Evolutionary conservation across 2,888 invertebrate genomes (phyloP), one percentile per base, ranked within the genome.

Genomic region (Macrophya alboannulata): DNA sequence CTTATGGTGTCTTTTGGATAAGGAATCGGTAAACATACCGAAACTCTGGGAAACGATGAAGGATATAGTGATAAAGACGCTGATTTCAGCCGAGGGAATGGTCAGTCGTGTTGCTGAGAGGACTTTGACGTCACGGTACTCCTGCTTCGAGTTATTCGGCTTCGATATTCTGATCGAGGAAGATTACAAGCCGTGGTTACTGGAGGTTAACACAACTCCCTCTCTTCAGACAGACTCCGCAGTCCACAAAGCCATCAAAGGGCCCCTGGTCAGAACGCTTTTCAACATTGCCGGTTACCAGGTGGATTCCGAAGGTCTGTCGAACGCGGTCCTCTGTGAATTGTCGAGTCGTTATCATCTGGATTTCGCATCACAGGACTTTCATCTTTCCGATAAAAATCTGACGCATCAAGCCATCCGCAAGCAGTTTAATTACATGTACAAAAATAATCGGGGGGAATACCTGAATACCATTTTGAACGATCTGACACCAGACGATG

Each of bases 91-190:
- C 0, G 97, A 98, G 92, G 95, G 96, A 40, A 95, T 96, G 85
- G 97, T 97, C 82, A 96, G 95, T 85, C 95, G 95, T 15, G 96
- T 95, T 84, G 95, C 95, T 17, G 94, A 97, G 88, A 96, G 96
- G 17, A 95, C 96, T 89, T 95, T 96, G 31, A 96, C 97, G 90
- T 97, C 96, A 77, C 94, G 96, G 83, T 98, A 98, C 92, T 97
- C 97, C 92, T 95, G 95, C 76, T 98, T 98, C 91, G 99, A 99
- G 92, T 94, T 99, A 85, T 99, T 99, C 92, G 99, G 98, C 0
- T 97, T 98, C 88, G 99, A 99, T 93, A 97, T 99, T 17, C 94
- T 99, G 85, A 94, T 99, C 85, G 99, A 99, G 93, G 97, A 97
- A 87, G 95, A 97, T 89, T 94, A 98, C 84, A 97, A 98, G 91